Evolutionary conservation across 1,140 invertebrate genomes (phyloP), one percentile per base, ranked within the genome.

Genomic region (Himalopsyche phryganea): DNA sequence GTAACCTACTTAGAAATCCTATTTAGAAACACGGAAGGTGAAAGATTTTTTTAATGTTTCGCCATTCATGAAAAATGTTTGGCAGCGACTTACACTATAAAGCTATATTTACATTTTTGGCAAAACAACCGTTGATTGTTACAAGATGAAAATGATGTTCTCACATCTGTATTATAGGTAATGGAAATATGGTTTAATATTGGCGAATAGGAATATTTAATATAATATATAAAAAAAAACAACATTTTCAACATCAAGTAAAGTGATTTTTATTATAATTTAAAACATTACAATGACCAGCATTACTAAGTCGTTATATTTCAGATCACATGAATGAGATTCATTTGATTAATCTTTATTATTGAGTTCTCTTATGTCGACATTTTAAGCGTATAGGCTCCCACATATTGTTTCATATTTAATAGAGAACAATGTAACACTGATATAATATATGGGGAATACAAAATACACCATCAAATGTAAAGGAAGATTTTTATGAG

Each of bases 301-400:
- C 52, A 55, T 55, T 19, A n/a, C n/a, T 15, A 28, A 28, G 23
- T 28, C 23, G 23, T 28, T 28, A 5, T 28, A 28, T 28, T 28
- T 28, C n/a, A 40, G 11, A 40, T 11, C 11, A n/a, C 15, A 40
- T n/a, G 15, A 40, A n/a, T 51, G 10, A 41, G 13, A 33, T 23
- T 17, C 42, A 15, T 40, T 44, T 53, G 33, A 19, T 35, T 35
- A 46, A 36, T 23, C 44, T 46, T 42, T 23, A 55, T 20, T 47
- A 13, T 47, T 46, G 42, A 35, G 46, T 62, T 56, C 48, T 59
- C 57, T 63, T 59, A 44, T 33, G 55, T 56, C 51, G 48, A 63
- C 44, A 52, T 41, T 56, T 60, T 63, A 63, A 63, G 61, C 61
- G 61, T 63, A 61, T 61, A 60, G 56, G 52, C 56, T 60, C 61